Evolutionary conservation across 2,113 vertebrate species (phyloP).

Genomic region (Leuciscus idus): DNA sequence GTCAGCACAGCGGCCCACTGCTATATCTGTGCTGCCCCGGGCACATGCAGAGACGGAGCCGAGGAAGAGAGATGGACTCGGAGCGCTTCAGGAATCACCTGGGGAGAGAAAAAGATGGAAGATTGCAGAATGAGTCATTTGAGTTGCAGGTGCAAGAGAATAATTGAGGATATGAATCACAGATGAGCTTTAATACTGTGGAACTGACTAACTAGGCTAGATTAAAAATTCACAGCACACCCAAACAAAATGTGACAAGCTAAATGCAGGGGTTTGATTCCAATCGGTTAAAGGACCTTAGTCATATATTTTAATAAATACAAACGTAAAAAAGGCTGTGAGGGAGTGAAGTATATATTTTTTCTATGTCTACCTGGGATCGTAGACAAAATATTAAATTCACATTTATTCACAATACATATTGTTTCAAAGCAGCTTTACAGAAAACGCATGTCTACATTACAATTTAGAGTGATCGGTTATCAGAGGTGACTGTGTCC

Average conservation of each 20-base stretch:
- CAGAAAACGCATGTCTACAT: too few relatives aligned
- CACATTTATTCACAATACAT: too few relatives aligned
- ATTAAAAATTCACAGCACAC: neutral
- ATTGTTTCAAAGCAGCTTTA: too few relatives aligned
- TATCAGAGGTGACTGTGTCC: too few relatives aligned
- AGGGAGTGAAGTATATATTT: neutral
- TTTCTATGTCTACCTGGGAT: neutral
- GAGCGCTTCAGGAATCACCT: slow-evolving; percentile 66
- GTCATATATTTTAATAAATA: neutral
- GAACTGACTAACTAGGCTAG: neutral
- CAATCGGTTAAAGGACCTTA: neutral
- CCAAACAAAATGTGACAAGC: neutral
- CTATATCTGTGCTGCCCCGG: slow-evolving; percentile 57
- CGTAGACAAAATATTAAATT: neutral
- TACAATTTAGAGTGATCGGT: too few relatives aligned
- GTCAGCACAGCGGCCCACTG: slow-evolving; percentile 63
- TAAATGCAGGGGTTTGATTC: neutral
- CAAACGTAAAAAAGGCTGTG: neutral
- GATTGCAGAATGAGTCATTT: neutral
- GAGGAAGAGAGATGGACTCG: slow-evolving; percentile 56
- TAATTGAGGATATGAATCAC: slow-evolving; percentile 18
- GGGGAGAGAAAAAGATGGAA: slow-evolving; percentile 12
- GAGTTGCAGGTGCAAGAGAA: neutral
- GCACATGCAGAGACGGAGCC: slow-evolving; percentile 64
- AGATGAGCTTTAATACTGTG: neutral